phyloP scores from a whole-genome alignment of 1,140 invertebrate species.

The Luehdorfia chinensis region DNA sequence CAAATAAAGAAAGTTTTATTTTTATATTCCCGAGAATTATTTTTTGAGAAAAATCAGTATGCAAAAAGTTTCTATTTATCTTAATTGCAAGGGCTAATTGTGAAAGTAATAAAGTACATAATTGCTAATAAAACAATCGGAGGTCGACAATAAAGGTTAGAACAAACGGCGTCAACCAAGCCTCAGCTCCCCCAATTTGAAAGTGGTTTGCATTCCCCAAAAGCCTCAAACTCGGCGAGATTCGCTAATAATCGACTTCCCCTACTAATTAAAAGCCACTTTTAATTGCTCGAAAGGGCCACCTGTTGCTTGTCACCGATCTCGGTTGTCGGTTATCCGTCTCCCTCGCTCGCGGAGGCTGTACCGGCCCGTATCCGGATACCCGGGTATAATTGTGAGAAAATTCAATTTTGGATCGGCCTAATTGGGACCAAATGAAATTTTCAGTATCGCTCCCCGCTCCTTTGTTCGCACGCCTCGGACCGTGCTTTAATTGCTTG shows the following conservation, averaged over 20 bases:
- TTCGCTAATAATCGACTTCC: constrained; percentile 70
- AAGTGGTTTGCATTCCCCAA: constrained; percentile 61
- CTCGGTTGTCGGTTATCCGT: constrained; percentile 28
- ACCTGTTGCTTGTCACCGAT: constrained; percentile 58
- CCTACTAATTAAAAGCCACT: constrained; percentile 71
- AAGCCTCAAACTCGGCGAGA: constrained; percentile 55
- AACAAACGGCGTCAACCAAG: constrained; percentile 3
- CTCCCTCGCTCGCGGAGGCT: constrained; percentile 45
- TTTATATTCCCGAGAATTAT: no score
- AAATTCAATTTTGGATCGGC: constrained; percentile 66
- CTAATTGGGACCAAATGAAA: constrained; percentile 69
- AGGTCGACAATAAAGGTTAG: constrained; percentile 6
- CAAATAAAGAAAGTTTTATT: no score
- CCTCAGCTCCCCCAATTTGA: constrained; percentile 32
- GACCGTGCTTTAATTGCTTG: constrained; percentile 55
- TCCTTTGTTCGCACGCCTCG: constrained; percentile 55
- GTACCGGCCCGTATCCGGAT: constrained; percentile 68
- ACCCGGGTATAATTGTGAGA: constrained; percentile 61
- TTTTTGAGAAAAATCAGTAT: no score
- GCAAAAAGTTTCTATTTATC: no score
- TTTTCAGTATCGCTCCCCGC: constrained; percentile 51
- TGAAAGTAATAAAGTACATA: constrained; percentile 10
- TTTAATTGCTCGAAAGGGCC: constrained; percentile 68
- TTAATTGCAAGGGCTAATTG: no score
- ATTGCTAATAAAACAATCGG: constrained; percentile 12